Conservation (phyloP, 1,140 invertebrate species). For the Ephestia elutella region DNA sequence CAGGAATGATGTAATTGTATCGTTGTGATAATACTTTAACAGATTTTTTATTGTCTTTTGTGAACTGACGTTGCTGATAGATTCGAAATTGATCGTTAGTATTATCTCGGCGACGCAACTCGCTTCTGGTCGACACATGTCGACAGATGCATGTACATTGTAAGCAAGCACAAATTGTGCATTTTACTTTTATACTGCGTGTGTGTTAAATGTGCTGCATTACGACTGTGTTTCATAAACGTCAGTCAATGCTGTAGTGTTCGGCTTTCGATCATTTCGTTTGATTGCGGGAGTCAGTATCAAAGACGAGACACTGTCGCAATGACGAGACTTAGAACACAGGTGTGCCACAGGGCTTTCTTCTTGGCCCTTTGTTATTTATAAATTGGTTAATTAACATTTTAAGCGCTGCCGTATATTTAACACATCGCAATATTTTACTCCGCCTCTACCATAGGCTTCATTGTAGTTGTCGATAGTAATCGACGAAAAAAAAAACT, state of each 20-base stretch:
- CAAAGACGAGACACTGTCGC: constrained; percentile 4
- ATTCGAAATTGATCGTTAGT: constrained; percentile 69
- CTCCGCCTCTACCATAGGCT: constrained; percentile 66
- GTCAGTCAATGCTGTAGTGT: neutral
- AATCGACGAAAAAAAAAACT: constrained; percentile 37
- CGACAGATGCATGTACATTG: constrained; percentile 42
- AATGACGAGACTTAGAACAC: constrained; percentile 6
- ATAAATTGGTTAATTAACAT: constrained; percentile 6
- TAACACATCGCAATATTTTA: constrained; percentile 48
- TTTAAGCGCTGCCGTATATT: constrained; percentile 26
- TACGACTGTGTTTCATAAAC: neutral
- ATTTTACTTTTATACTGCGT: constrained; percentile 29
- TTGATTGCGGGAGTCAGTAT: constrained; percentile 1
- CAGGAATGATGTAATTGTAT: constrained; percentile 8
- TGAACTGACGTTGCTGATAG: constrained; percentile 56
- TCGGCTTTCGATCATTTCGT: constrained; percentile 3
- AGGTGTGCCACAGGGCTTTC: constrained; percentile 11
- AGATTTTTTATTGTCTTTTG: constrained; percentile 19
- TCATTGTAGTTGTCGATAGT: constrained; percentile 50
- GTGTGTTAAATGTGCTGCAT: neutral
- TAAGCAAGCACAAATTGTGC: constrained; percentile 62
- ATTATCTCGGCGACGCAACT: constrained; percentile 39
- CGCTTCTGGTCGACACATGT: constrained; percentile 27
- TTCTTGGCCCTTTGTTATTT: constrained; percentile 17
- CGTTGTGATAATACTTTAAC: constrained; percentile 10